Evolutionary conservation across 2,113 vertebrate genomes (phyloP).

Genomic region (Athene cunicularia): DNA sequence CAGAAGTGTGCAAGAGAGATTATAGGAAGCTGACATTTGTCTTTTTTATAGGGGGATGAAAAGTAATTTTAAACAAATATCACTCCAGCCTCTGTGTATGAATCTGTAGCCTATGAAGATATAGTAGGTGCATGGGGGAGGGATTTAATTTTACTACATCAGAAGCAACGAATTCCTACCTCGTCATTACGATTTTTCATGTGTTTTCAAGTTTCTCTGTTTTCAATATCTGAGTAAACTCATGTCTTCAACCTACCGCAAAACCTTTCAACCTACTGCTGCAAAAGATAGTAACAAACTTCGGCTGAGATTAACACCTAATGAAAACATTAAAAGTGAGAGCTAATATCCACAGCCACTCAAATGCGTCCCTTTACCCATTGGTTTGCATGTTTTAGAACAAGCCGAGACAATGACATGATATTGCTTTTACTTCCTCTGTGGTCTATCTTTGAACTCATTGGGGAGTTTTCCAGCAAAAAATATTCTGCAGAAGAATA

Average conservation of each 20-base stretch:
- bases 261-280: background rate
- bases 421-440: background rate
- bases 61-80: slow-evolving; percentile 26
- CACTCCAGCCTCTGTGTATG: background rate
- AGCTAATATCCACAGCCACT: slow-evolving; percentile 14
- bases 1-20: background rate
- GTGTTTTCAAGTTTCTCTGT: background rate
- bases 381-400: background rate
- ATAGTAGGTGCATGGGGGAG: background rate
- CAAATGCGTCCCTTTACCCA: background rate
- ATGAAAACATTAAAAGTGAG: slow-evolving; percentile 14
- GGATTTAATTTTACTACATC: slow-evolving; percentile 24
- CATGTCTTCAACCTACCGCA: background rate
- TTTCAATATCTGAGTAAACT: background rate
- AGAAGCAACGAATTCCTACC: slow-evolving; percentile 11
- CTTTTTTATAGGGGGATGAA: slow-evolving; percentile 10
- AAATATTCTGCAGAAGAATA: background rate
- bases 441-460: background rate
- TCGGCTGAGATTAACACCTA: background rate
- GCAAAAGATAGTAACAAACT: background rate
- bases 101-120: background rate
- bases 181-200: slow-evolving; percentile 35
- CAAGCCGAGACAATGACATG: background rate
- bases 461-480: background rate
- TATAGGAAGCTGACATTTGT: slow-evolving; percentile 19